A percentile compares a stretch with the other conserved stretches of the same genome.
Conservation (phyloP, 2,797 vertebrate species). For the Limnodromus scolopaceus region DNA sequence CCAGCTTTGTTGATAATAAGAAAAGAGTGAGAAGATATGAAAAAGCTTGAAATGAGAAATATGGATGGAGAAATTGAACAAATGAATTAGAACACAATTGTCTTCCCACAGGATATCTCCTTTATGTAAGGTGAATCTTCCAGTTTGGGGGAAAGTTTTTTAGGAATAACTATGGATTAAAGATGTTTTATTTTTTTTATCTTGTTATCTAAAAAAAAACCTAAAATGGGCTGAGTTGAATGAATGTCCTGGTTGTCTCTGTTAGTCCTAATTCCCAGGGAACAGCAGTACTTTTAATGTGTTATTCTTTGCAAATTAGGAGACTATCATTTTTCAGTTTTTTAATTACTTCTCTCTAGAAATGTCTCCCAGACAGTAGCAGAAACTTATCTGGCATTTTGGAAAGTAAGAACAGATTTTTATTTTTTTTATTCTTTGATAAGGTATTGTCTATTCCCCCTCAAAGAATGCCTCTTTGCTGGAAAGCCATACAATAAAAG, state of each 20-base stretch:
- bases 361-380: background rate
- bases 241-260: background rate
- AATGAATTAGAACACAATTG: background rate
- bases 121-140: background rate
- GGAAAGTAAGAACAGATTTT: background rate
- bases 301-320: background rate
- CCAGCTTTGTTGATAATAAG: background rate
- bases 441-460: background rate
- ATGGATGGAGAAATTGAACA: background rate
- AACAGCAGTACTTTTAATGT: background rate
- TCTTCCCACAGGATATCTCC: background rate
- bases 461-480: background rate
- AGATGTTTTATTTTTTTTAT: background rate
- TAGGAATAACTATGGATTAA: background rate
- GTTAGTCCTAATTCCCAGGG: background rate
- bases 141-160: background rate
- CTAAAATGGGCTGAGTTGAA: background rate
- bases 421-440: background rate
- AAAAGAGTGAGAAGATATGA: background rate
- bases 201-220: background rate
- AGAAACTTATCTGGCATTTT: background rate
- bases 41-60: slow-evolving; percentile 34
- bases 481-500: background rate
- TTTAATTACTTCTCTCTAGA: background rate
- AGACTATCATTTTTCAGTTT: background rate